Conservation (phyloP, 2,888 invertebrate species). For the Folsomia candida region DNA sequence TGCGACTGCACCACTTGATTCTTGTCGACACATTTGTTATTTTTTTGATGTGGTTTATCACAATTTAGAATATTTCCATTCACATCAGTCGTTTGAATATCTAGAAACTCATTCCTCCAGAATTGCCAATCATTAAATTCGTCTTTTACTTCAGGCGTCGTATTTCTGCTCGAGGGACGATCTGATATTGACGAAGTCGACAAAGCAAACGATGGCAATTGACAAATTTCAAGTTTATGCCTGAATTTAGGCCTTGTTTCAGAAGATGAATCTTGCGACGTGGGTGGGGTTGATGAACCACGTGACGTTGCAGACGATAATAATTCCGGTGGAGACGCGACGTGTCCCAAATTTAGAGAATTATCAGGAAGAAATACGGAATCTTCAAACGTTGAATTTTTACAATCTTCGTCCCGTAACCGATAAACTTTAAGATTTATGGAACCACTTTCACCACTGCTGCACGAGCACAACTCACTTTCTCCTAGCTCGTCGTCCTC, state of each 20-base stretch:
- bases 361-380: neutral
- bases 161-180: neutral
- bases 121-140: slow-evolving; percentile 22
- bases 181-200: neutral
- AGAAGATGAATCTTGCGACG: too few relatives aligned
- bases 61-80: too few relatives aligned
- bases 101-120: slow-evolving; percentile 7
- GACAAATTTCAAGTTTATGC: neutral
- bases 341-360: too few relatives aligned
- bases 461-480: too few relatives aligned
- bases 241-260: neutral
- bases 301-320: too few relatives aligned
- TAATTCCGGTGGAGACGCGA: too few relatives aligned
- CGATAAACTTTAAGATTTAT: too few relatives aligned
- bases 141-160: neutral
- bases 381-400: too few relatives aligned
- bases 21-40: neutral
- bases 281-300: too few relatives aligned
- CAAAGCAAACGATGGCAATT: neutral
- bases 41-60: neutral
- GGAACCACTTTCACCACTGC: too few relatives aligned
- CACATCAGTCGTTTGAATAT: neutral
- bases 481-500: too few relatives aligned
- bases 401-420: too few relatives aligned
- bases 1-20: neutral